Percentiles rank a stretch among this genome's conserved stretches.
phyloP scores from a whole-genome alignment of 2,888 invertebrate genomes.

The Ectemnius lituratus region DNA sequence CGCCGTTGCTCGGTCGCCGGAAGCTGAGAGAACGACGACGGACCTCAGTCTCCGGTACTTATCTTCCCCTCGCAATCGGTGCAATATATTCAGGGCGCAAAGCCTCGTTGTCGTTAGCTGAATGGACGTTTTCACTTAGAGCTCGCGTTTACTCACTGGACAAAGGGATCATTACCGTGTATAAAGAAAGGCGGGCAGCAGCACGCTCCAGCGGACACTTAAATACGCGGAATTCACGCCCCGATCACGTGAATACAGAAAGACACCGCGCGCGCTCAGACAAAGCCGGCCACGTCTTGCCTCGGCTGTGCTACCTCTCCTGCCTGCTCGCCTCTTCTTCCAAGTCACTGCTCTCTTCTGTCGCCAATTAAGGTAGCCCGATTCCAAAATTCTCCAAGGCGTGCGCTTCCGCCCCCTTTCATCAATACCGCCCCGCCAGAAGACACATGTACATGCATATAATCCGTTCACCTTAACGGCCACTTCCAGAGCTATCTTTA shows the following conservation, averaged over 20 bases:
- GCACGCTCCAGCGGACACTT: constrained; percentile 68
- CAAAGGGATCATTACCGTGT: constrained; percentile 75
- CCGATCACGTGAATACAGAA: constrained; percentile 70
- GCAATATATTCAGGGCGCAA: constrained; percentile 74
- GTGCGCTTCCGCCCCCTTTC: background rate
- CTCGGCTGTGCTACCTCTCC: background rate
- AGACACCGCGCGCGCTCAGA: constrained; percentile 26
- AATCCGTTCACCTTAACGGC: background rate
- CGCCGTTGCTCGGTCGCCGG: constrained; percentile 36
- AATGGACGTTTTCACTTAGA: constrained; percentile 73
- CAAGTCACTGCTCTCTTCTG: constrained; percentile 22
- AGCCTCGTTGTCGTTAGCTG: constrained; percentile 69
- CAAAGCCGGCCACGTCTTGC: constrained; percentile 29
- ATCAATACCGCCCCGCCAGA: constrained; percentile 1
- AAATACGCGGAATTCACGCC: constrained; percentile 74
- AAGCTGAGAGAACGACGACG: constrained; percentile 50
- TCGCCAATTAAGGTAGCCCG: constrained; percentile 62
- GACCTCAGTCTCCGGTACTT: constrained; percentile 64
- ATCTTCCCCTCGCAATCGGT: constrained; percentile 72
- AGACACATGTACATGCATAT: background rate
- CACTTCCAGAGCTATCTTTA: too few species aligned
- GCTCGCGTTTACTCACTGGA: constrained; percentile 66
- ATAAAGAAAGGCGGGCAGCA: constrained; percentile 60
- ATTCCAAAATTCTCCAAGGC: constrained; percentile 49
- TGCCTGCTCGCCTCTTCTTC: constrained; percentile 16